Evolutionary conservation across 1,140 invertebrate genomes (phyloP).

Genomic region (Meloidogyne chitwoodi): DNA sequence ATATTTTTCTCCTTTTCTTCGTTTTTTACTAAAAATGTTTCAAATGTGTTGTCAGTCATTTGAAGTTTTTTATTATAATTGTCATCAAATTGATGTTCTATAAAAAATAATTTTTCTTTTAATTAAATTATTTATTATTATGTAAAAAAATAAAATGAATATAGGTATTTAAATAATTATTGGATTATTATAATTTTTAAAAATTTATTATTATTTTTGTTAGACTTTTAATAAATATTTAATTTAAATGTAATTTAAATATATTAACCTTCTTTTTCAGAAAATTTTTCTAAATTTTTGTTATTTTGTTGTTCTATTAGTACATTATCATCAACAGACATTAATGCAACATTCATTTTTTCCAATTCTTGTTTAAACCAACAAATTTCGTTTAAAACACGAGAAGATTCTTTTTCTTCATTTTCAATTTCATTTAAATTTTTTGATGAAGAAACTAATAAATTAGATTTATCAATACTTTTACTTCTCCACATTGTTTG

Average conservation of each 20-base stretch:
- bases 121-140: too few species aligned
- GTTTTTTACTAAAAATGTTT: not conserved
- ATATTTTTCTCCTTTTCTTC: not conserved
- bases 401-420: not conserved
- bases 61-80: not conserved
- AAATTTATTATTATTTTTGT: too few species aligned
- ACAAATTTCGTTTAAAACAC: not conserved
- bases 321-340: not conserved
- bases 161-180: too few species aligned
- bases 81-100: too few species aligned
- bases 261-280: not conserved
- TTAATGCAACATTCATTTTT: constrained; percentile 15
- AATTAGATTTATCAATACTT: not conserved
- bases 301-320: not conserved
- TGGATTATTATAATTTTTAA: too few species aligned
- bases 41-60: not conserved
- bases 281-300: not conserved
- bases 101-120: too few species aligned
- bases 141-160: too few species aligned
- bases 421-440: not conserved
- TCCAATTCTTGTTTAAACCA: constrained; percentile 26
- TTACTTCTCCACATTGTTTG: not conserved
- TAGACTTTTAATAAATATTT: too few species aligned
- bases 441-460: not conserved
- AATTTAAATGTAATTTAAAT: too few species aligned